These are phyloP conservation scores for Calliphora vicina DNA, from an alignment of 1,140 invertebrate genomes.

Conservation along the genomic window DNA sequence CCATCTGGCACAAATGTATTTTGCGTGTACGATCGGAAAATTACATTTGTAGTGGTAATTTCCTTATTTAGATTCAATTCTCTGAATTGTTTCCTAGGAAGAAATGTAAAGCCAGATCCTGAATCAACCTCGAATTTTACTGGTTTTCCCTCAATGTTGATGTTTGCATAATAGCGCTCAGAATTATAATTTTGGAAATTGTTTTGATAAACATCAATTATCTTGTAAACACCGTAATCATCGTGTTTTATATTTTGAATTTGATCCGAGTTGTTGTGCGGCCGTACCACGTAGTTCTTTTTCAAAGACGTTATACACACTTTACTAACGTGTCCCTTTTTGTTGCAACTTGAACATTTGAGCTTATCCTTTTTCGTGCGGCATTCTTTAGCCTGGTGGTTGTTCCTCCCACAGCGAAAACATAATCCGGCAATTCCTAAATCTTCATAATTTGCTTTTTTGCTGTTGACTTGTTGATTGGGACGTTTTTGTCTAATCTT, in stretches of 20 bases:
- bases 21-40: slow-evolving; percentile 11
- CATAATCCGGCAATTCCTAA: not conserved
- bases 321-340: not conserved
- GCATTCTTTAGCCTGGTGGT: slow-evolving; percentile 1
- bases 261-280: too few species aligned
- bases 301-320: not conserved
- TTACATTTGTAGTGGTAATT: not conserved
- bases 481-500: not conserved
- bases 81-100: slow-evolving; percentile 6
- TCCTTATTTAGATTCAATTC: not conserved
- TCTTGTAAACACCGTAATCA: not conserved
- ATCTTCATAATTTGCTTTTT: not conserved
- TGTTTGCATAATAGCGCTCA: not conserved
- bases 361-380: not conserved
- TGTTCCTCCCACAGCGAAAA: slow-evolving; percentile 14
- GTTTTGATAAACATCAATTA: slow-evolving; percentile 10
- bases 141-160: not conserved
- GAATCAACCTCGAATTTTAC: not conserved
- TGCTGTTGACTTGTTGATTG: not conserved
- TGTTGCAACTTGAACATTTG: not conserved
- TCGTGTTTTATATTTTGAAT: not conserved
- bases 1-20: not conserved
- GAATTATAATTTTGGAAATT: not conserved
- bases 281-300: not conserved
- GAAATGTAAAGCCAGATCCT: not conserved